Conservation (phyloP, 2,888 invertebrate species). For the Terebella lapidaria region DNA sequence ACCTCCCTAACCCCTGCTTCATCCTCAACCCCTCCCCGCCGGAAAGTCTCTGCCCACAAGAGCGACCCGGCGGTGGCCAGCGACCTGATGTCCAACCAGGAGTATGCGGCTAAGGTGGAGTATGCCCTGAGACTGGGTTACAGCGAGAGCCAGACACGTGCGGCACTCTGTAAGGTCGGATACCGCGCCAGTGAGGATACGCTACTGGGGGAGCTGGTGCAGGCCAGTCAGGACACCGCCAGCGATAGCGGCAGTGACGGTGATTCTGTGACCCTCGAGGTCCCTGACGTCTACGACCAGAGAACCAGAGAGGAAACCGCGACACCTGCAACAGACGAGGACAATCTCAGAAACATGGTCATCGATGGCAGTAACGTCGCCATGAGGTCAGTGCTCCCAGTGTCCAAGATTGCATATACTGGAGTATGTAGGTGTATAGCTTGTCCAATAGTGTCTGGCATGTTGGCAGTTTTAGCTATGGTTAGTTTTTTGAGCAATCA, state of each 20-base stretch:
- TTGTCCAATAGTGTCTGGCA: no score
- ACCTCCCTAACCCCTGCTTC: background rate
- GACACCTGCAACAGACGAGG: background rate
- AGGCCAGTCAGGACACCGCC: slow-evolving; percentile 57
- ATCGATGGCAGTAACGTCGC: slow-evolving; percentile 83
- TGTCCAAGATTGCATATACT: no score
- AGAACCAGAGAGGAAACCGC: no score
- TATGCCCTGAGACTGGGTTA: slow-evolving; percentile 90
- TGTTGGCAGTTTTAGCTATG: no score
- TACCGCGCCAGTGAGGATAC: slow-evolving; percentile 81
- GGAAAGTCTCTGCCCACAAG: background rate
- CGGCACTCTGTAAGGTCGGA: slow-evolving; percentile 78
- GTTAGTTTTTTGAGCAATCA: no score
- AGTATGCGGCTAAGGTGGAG: slow-evolving; percentile 66
- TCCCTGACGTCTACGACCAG: background rate
- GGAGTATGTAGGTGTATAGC: no score
- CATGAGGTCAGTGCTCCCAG: slow-evolving; percentile 61
- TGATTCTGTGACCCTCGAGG: background rate
- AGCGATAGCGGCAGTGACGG: background rate
- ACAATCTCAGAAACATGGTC: slow-evolving; percentile 62
- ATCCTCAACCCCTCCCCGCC: background rate
- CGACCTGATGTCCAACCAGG: slow-evolving; percentile 12
- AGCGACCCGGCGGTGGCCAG: background rate
- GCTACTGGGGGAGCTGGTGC: slow-evolving; percentile 80
- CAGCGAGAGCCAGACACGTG: slow-evolving; percentile 76